Evolutionary conservation across 2,888 invertebrate genomes (phyloP).

Genomic region (Drosophila nigricruria): DNA sequence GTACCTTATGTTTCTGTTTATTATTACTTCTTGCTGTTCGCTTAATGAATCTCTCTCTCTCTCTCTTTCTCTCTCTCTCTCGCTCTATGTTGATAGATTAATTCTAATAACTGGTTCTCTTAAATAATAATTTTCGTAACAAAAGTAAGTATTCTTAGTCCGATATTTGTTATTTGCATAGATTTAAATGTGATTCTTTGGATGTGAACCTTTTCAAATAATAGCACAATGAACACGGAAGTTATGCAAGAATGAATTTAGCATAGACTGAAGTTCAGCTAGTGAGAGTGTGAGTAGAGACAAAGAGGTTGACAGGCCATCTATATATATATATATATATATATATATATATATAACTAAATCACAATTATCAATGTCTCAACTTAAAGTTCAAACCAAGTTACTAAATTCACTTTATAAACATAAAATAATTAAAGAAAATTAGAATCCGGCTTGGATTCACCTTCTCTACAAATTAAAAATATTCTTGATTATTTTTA

Average conservation of each 20-base stretch:
- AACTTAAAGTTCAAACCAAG: background rate
- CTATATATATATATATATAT: no score
- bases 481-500: background rate
- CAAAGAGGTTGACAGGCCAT: background rate
- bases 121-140: background rate
- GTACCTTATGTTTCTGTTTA: no score
- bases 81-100: background rate
- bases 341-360: no score
- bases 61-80: no score
- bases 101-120: background rate
- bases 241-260: slow-evolving; percentile 3
- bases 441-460: background rate
- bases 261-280: background rate
- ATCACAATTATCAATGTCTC: background rate
- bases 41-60: no score
- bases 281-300: no score
- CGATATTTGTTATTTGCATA: slow-evolving; percentile 7
- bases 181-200: background rate
- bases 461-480: background rate
- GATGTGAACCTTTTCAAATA: slow-evolving; percentile 1
- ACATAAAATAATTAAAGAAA: background rate
- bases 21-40: no score
- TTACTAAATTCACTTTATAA: background rate
- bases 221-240: slow-evolving; percentile 8
- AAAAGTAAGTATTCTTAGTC: background rate